Conservation (phyloP, 2,888 invertebrate genomes). For the Acrobasis consociella region DNA sequence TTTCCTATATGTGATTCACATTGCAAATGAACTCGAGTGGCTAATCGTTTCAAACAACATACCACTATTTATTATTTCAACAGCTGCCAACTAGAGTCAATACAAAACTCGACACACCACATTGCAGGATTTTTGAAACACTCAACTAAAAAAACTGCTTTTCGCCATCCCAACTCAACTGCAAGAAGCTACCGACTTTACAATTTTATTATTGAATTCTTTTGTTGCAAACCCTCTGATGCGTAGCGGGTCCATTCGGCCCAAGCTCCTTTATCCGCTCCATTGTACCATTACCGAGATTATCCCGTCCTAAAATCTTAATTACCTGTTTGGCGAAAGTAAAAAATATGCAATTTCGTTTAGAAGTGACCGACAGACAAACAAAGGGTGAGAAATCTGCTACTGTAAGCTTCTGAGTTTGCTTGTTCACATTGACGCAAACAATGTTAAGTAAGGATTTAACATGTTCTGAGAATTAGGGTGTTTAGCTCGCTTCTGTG, state of each 20-base stretch:
- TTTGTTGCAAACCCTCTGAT: constrained; percentile 64
- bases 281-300: constrained; percentile 71
- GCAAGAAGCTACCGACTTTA: constrained; percentile 80
- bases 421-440: constrained; percentile 43
- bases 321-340: constrained; percentile 77
- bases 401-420: constrained; percentile 40
- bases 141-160: constrained; percentile 43
- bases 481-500: neutral
- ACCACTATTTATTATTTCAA: constrained; percentile 38
- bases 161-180: constrained; percentile 56
- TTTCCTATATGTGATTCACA: too few species aligned
- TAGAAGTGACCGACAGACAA: constrained; percentile 57
- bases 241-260: constrained; percentile 62
- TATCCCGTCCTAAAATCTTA: constrained; percentile 67
- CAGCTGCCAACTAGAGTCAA: constrained; percentile 51
- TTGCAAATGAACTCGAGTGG: neutral
- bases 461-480: neutral
- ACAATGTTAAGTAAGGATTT: constrained; percentile 26
- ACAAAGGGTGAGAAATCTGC: constrained; percentile 45
- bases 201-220: constrained; percentile 71
- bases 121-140: constrained; percentile 42
- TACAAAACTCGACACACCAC: constrained; percentile 32
- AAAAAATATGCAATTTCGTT: constrained; percentile 59
- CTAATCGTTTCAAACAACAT: constrained; percentile 11
- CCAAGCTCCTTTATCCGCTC: constrained; percentile 52